Conservation (phyloP, 2,888 invertebrate species). For the Galeruca laticollis region DNA sequence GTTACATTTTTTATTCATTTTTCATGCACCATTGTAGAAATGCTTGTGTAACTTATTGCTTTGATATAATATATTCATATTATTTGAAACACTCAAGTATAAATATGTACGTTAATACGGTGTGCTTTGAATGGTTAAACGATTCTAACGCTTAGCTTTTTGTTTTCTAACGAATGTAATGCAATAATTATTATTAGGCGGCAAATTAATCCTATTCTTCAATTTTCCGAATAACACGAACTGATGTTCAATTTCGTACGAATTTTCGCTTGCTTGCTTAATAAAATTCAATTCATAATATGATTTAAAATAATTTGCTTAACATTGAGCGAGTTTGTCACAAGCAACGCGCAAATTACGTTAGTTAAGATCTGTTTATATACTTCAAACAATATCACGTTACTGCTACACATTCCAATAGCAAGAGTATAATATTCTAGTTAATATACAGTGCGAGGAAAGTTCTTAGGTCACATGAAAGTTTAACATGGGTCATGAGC, state of each 20-base stretch:
- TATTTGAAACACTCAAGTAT: no score
- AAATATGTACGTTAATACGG: no score
- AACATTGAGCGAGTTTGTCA: not conserved
- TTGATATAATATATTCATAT: no score
- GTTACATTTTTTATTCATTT: no score
- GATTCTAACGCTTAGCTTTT: no score
- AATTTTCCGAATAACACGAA: not conserved
- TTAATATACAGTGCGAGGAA: no score
- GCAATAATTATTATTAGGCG: not conserved
- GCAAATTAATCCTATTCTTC: not conserved
- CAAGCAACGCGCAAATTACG: not conserved
- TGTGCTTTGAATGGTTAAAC: no score
- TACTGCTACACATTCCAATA: not conserved
- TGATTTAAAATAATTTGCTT: constrained; percentile 10
- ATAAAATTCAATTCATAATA: not conserved
- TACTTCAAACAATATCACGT: not conserved
- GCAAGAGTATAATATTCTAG: not conserved
- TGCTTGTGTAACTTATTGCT: no score
- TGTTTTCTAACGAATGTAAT: not conserved
- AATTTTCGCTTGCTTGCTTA: constrained; percentile 3
- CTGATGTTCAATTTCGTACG: not conserved
- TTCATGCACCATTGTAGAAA: no score
- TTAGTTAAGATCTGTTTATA: not conserved
- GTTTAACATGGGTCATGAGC: no score
- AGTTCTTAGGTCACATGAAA: no score